These are phyloP conservation scores for Nymphalis polychloros DNA, from an alignment of 2,888 invertebrate genomes.

Conservation along the genomic window DNA sequence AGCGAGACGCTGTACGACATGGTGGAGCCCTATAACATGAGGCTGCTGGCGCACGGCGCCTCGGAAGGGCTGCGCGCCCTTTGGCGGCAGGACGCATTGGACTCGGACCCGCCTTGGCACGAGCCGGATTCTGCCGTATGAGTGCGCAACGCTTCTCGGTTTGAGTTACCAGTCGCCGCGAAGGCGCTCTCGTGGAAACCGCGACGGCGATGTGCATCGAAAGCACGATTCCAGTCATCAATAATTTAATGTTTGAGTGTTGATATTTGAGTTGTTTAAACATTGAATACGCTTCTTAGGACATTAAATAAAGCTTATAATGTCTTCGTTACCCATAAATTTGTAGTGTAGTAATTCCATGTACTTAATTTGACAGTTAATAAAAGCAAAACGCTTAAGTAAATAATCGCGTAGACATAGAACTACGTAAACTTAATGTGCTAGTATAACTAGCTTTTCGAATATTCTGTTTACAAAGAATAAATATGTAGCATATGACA, in stretches of 20 bases:
- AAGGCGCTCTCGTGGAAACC: not conserved
- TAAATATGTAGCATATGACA: not conserved
- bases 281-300: too few relatives aligned
- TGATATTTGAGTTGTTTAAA: not conserved
- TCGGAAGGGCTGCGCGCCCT: conserved; percentile 63
- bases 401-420: not conserved
- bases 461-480: not conserved
- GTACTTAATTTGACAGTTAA: conserved; percentile 8
- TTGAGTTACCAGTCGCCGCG: not conserved
- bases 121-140: conserved; percentile 77
- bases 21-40: conserved; percentile 75
- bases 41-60: conserved; percentile 63
- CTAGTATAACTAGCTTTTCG: conserved; percentile 1
- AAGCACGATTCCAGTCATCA: not conserved
- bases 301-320: too few relatives aligned
- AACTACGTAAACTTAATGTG: not conserved
- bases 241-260: not conserved
- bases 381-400: not conserved
- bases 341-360: not conserved
- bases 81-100: conserved; percentile 78
- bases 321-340: too few relatives aligned
- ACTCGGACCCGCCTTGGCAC: conserved; percentile 74
- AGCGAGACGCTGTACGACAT: conserved; percentile 60
- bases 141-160: conserved; percentile 35
- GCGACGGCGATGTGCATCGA: not conserved